Conservation (phyloP, 2,113 vertebrate genomes). For the Dicentrarchus labrax region DNA sequence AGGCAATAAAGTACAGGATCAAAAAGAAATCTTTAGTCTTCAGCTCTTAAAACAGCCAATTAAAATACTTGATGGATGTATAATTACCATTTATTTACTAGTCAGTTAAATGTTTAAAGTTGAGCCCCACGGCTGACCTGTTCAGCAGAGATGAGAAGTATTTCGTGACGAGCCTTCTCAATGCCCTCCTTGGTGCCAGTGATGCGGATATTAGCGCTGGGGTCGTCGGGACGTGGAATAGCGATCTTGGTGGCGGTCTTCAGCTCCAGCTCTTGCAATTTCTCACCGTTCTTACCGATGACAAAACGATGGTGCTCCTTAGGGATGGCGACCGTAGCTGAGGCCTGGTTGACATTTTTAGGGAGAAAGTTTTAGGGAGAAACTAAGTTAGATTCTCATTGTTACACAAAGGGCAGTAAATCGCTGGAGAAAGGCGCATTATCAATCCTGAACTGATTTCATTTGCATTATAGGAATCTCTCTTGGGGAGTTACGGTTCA, state of each 20-base stretch:
- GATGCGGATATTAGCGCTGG: conserved; percentile 84
- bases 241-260: conserved; percentile 86
- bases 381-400: no score
- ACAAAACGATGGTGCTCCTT: conserved; percentile 87
- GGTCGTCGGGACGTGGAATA: conserved; percentile 84
- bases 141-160: conserved; percentile 85
- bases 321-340: conserved; percentile 83
- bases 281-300: conserved; percentile 86
- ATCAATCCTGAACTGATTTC: neutral
- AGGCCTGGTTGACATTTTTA: conserved; percentile 62
- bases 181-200: conserved; percentile 86
- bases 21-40: neutral
- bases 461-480: neutral
- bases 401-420: neutral
- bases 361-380: neutral
- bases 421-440: neutral
- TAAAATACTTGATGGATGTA: neutral
- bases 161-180: conserved; percentile 85
- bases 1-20: neutral
- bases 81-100: no score
- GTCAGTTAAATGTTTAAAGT: no score
- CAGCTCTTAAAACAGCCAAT: neutral
- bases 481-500: neutral
- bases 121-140: conserved; percentile 73
- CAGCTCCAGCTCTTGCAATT: conserved; percentile 86